A percentile compares a stretch with the other conserved stretches of the same genome.
Evolutionary conservation across 2,797 vertebrate genomes (phyloP).

Genomic region (Phrynocephalus vlangalii): DNA sequence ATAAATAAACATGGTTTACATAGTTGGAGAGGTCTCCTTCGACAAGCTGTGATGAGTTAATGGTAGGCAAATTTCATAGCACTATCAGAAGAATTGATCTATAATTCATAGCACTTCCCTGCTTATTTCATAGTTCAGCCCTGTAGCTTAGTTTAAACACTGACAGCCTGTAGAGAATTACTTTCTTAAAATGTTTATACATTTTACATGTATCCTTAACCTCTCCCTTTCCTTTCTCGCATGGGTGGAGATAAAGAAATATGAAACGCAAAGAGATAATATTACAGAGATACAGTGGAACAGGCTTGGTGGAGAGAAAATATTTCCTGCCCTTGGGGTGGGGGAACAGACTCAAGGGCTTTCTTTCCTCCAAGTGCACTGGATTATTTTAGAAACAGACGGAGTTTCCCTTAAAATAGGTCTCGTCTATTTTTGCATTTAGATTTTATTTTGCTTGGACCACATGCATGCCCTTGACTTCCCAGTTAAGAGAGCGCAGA

Average conservation of each 20-base stretch:
- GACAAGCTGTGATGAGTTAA: not conserved
- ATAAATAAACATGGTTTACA: not conserved
- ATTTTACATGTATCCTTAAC: conserved; percentile 27
- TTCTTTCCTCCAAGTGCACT: not conserved
- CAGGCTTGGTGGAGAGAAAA: not conserved
- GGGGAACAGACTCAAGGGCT: not conserved
- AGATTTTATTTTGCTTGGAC: too few relatives aligned
- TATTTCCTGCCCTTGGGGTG: too few relatives aligned
- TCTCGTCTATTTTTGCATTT: too few relatives aligned
- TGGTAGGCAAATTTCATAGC: not conserved
- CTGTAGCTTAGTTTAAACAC: conserved; percentile 17
- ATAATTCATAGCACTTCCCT: not conserved
- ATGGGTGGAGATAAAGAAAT: conserved; percentile 51
- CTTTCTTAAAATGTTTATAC: conserved; percentile 25
- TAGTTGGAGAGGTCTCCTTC: not conserved
- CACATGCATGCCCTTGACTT: not conserved
- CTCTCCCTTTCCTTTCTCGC: conserved; percentile 55
- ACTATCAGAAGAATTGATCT: conserved; percentile 2
- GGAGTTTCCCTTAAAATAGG: conserved; percentile 4
- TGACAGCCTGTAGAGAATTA: conserved; percentile 8
- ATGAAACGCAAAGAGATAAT: conserved; percentile 37
- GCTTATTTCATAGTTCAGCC: conserved; percentile 9
- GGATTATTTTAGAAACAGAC: not conserved
- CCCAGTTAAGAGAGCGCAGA: not conserved
- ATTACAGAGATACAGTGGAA: conserved; percentile 5